phyloP scores from a whole-genome alignment of 1,140 invertebrate genomes.

The Polyergus mexicanus region DNA sequence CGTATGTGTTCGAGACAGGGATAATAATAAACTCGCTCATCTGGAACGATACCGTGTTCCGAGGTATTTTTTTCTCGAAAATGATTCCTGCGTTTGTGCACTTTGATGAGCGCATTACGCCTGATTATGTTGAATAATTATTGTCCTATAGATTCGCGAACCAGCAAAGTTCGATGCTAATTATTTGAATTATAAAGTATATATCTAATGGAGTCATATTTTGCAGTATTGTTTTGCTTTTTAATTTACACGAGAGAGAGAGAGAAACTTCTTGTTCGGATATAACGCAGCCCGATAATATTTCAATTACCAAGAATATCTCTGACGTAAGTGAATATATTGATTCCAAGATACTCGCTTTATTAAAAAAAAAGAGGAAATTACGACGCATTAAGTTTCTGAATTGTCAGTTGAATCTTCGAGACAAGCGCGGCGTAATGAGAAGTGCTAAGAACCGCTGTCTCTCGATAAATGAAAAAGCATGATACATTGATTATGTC shows the following conservation, averaged over 20 bases:
- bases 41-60: not conserved
- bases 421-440: slow-evolving; percentile 22
- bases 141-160: not conserved
- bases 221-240: slow-evolving; percentile 24
- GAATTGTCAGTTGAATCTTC: slow-evolving; percentile 44
- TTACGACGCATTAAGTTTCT: slow-evolving; percentile 34
- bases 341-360: slow-evolving; percentile 1
- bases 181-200: slow-evolving; percentile 40
- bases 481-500: slow-evolving; percentile 19
- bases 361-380: slow-evolving; percentile 21
- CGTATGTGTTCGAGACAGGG: not conserved
- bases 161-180: slow-evolving; percentile 5
- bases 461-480: slow-evolving; percentile 44
- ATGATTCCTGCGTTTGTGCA: slow-evolving; percentile 18
- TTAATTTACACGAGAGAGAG: slow-evolving; percentile 16
- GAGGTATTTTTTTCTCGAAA: slow-evolving; percentile 11
- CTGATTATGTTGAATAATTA: slow-evolving; percentile 33
- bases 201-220: not conserved
- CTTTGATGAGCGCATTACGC: slow-evolving; percentile 7
- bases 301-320: slow-evolving; percentile 44
- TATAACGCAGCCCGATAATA: slow-evolving; percentile 18
- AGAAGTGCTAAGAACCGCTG: slow-evolving; percentile 43
- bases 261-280: not conserved
- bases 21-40: slow-evolving; percentile 41
- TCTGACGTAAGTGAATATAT: slow-evolving; percentile 42